Base-by-base conservation (phyloP, 2,113 vertebrate genomes). In the Mormyrus lacerda region DNA sequence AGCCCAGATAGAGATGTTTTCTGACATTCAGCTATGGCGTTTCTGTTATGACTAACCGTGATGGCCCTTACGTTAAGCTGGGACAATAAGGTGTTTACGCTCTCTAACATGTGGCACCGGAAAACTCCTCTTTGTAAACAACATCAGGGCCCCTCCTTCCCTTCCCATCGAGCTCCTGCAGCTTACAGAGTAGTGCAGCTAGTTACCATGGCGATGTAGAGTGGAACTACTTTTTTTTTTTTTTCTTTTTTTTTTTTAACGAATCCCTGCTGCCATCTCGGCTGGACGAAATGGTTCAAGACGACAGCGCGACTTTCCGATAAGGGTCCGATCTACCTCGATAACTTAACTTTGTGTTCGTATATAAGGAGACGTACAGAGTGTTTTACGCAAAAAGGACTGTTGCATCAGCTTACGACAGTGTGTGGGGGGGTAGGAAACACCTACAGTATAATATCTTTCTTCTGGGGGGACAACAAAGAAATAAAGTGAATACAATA, bases 31-130 rank as follows among this genome's bases (percentile, higher is more conserved):
- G 90, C 93, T 89, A 76, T 69, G 88, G 90, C 17, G n/a, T 85
- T 92, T 92, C 93, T 95, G 94, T 95, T 96, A 93, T 96, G 95
- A 94, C 95, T 94, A 11, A 86, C 51, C 15, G 44, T 89, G 93
- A 92, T 92, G 90, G n/a, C 91, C 91, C 53, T 47, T 88, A 89
- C 69, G 91, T 93, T 92, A 44, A 88, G 87, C 21, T 48, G 51
- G 87, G 92, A 91, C 8, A 94, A 94, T 94, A 94, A 91, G 83
- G n/a, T 94, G 93, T 95, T 94, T 93, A 92, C n/a, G 50, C 87
- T 9, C 2, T 10, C 45, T 15, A 31, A 44, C 11, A 17, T 82
- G 45, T 76, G n/a, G 31, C 69, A n/a, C 9, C 44, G 24, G 17
- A 6, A 13, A 51, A 55, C 44, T 44, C 21, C 17, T 55, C 61